Base-by-base conservation (phyloP, 2,888 invertebrate genomes). In the Oxytorus armatus region DNA sequence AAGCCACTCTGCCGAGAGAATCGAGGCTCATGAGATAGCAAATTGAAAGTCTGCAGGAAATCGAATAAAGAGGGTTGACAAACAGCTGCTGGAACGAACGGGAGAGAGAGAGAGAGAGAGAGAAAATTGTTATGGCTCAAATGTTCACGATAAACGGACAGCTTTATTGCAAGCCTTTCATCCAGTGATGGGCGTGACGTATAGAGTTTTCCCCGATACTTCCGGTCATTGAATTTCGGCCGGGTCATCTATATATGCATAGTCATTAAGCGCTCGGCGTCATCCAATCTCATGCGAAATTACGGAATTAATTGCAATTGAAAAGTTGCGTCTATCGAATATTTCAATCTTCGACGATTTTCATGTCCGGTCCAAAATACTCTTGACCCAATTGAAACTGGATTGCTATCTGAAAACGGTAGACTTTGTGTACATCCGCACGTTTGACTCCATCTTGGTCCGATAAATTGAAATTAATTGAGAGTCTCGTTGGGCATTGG, bases 31-130 rank as follows among this genome's bases (percentile, higher is more conserved):
- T 63, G 61, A 68, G 61, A 73, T 55, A 25, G 42, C 44, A 59
- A 66, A 66, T 75, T 61, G 75, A 75, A 66, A 75, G 65, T 66
- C 42, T 63, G 59, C 23, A 7, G 25, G 18, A 75, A 79, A 75
- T 79, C 75, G 79, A 75, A 75, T 66, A 55, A 69, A 55, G 42
- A 57, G 21, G 65, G 29, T 49, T 47, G 65, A 61, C 70, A 61
- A 75, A 57, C 53, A 59, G 65, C 51, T 55, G 65, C 18, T 66
- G 18, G 39, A 68, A 55, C n/a, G n/a, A n/a, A n/a, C n/a, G n/a
- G n/a, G n/a, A 66, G 11, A 21, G 44, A 10, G 44, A 44, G 55
- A 21, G 29, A 7, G 57, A 69, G 44, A 42, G 42, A 16, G 47
- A 65, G 49, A 36, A 53, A 59, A 59, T 75, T 53, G 51, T 61